phyloP scores from a whole-genome alignment of 92 coral and sea anemone genomes.

The Virgularia gustaviana region DNA sequence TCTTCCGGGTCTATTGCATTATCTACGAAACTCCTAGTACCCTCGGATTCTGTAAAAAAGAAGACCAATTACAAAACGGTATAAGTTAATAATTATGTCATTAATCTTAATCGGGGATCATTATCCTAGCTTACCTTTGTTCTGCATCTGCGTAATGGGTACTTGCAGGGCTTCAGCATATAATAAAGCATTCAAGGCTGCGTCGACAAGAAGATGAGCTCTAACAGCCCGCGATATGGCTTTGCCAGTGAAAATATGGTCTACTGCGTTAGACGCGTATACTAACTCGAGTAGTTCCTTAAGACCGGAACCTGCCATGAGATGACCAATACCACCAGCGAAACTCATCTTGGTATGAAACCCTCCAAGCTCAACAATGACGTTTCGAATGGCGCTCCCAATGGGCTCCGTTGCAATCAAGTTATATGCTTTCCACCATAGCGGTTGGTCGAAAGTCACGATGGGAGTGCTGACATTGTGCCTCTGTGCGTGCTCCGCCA shows the following conservation, averaged over 20 bases:
- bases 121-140: too few relatives aligned
- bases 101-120: too few relatives aligned
- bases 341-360: constrained; percentile 48
- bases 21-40: too few relatives aligned
- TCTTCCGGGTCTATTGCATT: too few relatives aligned
- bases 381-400: constrained; percentile 26
- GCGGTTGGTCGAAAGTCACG: constrained; percentile 46
- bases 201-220: constrained; percentile 21
- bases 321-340: constrained; percentile 29
- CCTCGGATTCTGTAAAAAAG: too few relatives aligned
- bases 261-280: constrained; percentile 8
- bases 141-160: constrained; percentile 12
- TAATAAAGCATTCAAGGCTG: constrained; percentile 37
- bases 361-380: constrained; percentile 35
- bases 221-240: constrained; percentile 28
- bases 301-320: constrained; percentile 42
- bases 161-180: constrained; percentile 44
- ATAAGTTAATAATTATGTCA: too few relatives aligned
- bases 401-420: constrained; percentile 12
- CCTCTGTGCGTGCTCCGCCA: constrained; percentile 32
- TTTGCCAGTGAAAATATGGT: constrained; percentile 22
- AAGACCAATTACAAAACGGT: too few relatives aligned
- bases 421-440: constrained; percentile 39
- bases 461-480: constrained; percentile 11
- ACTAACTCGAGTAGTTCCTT: constrained; percentile 24